These are phyloP conservation scores for Drosophila mojavensis DNA, from an alignment of 1,140 invertebrate species.

Conservation along the genomic window DNA sequence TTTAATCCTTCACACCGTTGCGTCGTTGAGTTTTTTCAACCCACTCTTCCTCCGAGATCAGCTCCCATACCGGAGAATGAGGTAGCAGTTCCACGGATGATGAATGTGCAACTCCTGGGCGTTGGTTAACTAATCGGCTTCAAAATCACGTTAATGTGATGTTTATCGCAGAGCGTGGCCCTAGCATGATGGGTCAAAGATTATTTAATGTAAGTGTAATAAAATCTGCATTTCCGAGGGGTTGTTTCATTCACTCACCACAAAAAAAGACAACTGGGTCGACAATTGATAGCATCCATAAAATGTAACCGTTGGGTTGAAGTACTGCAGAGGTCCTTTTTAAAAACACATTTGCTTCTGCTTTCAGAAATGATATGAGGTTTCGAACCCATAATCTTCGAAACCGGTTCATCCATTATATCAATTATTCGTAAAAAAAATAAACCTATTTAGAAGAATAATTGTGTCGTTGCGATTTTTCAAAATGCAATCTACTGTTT, in stretches of 20 bases:
- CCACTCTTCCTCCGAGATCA: not conserved
- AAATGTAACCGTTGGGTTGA: slow-evolving; percentile 16
- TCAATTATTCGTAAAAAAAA: too few relatives aligned
- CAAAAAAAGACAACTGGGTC: slow-evolving; percentile 21
- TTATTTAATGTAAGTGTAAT: slow-evolving; percentile 34
- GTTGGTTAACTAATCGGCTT: slow-evolving; percentile 58
- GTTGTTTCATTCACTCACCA: slow-evolving; percentile 11
- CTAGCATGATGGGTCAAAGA: slow-evolving; percentile 24
- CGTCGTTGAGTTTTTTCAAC: not conserved
- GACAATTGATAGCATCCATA: slow-evolving; percentile 36
- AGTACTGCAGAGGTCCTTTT: slow-evolving; percentile 48
- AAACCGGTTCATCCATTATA: slow-evolving; percentile 4
- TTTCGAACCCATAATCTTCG: not conserved
- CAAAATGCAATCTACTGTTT: too few relatives aligned
- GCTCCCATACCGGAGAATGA: slow-evolving; percentile 18
- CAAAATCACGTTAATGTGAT: slow-evolving; percentile 72
- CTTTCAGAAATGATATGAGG: not conserved
- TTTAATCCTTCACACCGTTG: not conserved
- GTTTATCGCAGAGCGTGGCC: slow-evolving; percentile 51
- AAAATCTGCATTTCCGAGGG: slow-evolving; percentile 59
- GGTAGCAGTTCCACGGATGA: slow-evolving; percentile 31
- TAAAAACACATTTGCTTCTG: slow-evolving; percentile 55
- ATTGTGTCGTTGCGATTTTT: too few relatives aligned
- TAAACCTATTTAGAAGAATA: too few relatives aligned
- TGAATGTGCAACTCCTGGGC: slow-evolving; percentile 48